A percentile compares a stretch with the other conserved stretches of the same genome.
These are phyloP conservation scores for Drosophila silvestris DNA, from an alignment of 2,888 invertebrate genomes.

Conservation along the genomic window DNA sequence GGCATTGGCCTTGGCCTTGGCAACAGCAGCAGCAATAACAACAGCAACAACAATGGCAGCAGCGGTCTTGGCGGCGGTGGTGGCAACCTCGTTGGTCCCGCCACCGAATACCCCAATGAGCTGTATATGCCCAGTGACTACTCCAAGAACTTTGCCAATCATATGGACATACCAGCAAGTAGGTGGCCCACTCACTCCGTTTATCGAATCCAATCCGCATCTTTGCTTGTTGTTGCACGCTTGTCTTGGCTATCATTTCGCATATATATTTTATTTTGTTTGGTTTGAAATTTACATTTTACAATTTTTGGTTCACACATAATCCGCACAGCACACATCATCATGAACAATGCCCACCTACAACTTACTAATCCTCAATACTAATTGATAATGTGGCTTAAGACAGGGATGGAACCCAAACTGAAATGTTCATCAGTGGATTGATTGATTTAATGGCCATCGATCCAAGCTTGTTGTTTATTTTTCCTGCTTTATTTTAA, in stretches of 20 bases:
- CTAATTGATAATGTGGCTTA: constrained; percentile 8
- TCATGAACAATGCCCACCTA: constrained; percentile 33
- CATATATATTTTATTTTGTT: constrained; percentile 19
- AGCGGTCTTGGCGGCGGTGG: constrained; percentile 24
- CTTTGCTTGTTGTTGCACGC: constrained; percentile 61
- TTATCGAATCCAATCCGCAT: constrained; percentile 2
- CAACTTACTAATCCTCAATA: constrained; percentile 28
- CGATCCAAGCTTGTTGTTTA: not conserved
- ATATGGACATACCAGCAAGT: constrained; percentile 86
- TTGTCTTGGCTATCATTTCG: not conserved
- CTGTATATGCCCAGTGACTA: constrained; percentile 84
- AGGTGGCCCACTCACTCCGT: constrained; percentile 59
- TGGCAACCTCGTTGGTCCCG: constrained; percentile 33
- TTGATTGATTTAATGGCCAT: constrained; percentile 8
- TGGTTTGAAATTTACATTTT: constrained; percentile 11
- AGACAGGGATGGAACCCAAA: constrained; percentile 48
- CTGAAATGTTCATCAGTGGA: constrained; percentile 27
- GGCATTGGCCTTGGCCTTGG: constrained; percentile 42
- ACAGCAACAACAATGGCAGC: constrained; percentile 10
- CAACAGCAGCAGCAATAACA: constrained; percentile 15
- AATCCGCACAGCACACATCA: constrained; percentile 19
- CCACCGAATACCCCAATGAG: constrained; percentile 84
- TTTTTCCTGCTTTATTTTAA: not conserved
- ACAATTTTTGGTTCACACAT: constrained; percentile 9
- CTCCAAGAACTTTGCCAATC: constrained; percentile 84